Percentiles rank a stretch among this genome's conserved stretches.
These are phyloP conservation scores for Nematopogon swammerdamellus DNA, from an alignment of 2,888 invertebrate genomes.

Conservation along the genomic window DNA sequence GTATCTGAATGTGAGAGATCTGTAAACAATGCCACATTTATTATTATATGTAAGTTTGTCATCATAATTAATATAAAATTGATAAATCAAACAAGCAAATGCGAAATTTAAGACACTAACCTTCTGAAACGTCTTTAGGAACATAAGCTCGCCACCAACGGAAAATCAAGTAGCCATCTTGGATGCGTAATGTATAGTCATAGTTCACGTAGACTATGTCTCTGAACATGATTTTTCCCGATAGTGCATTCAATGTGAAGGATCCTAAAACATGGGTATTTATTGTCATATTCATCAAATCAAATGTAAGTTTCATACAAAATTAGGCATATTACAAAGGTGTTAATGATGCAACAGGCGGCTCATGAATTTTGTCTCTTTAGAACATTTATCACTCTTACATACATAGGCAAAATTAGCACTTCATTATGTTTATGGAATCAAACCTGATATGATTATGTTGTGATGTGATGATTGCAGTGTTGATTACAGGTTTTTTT, in stretches of 20 bases:
- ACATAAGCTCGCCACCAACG: slow-evolving; percentile 97
- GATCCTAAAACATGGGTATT: slow-evolving; percentile 72
- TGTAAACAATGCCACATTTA: slow-evolving; percentile 50
- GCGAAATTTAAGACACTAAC: slow-evolving; percentile 37
- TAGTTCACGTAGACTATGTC: slow-evolving; percentile 92
- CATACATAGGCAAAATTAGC: too few relatives aligned
- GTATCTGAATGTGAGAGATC: slow-evolving; percentile 96
- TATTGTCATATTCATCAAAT: too few relatives aligned
- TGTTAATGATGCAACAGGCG: too few relatives aligned
- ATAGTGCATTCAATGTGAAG: slow-evolving; percentile 89
- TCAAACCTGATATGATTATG: too few relatives aligned
- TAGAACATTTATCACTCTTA: too few relatives aligned
- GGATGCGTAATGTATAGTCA: slow-evolving; percentile 89
- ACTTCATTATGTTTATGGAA: too few relatives aligned
- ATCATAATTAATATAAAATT: neutral
- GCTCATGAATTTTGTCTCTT: too few relatives aligned
- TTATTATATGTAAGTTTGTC: neutral
- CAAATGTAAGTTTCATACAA: too few relatives aligned
- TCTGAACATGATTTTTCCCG: slow-evolving; percentile 98
- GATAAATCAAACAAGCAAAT: slow-evolving; percentile 2
- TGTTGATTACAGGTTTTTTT: too few relatives aligned
- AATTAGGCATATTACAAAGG: too few relatives aligned
- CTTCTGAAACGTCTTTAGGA: slow-evolving; percentile 93
- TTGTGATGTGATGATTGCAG: too few relatives aligned
- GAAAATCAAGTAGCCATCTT: slow-evolving; percentile 97